Base-by-base conservation (phyloP, 2,888 invertebrate genomes). In the Glyphotaelius pellucidus region DNA sequence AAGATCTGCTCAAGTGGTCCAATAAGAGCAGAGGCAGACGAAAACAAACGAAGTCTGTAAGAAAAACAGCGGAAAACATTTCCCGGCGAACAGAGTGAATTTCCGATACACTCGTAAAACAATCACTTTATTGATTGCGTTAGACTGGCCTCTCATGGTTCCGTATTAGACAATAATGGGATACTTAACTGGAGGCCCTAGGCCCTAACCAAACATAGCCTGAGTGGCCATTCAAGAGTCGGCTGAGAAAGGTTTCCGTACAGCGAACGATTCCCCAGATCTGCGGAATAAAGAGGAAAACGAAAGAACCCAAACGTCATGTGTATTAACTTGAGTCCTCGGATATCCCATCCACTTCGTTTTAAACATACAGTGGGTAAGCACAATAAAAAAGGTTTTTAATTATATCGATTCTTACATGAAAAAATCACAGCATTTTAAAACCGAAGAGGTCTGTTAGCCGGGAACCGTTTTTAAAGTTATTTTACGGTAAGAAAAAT, bases 41-140 rank as follows among this genome's bases (percentile, higher is more conserved):
- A 32, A 85, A 85, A 85, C 85, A 85, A 38, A 38, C 38, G 38
- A 35, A 85, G 35, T 38, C 38, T 32, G 38, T 12, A 85, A 38
- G 85, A 85, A 85, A 85, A 85, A 85, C 85, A 85, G 38, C 35
- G 31, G 47, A 87, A 79, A 87, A 86, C 83, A 30, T 32, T 79
- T 87, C 14, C 38, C 25, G 38, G 91, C 25, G 31, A 88, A 80
- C 80, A 47, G 47, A 88, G 38, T 80, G 42, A 81, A 88, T 91
- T 91, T 88, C 85, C 90, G 80, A 87, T 79, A 91, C 87, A 91
- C 91, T 89, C 88, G 88, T 90, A 91, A 91, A 91, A 91, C 91
- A 91, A 91, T 91, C 91, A 91, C 88, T 88, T 88, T 88, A 91
- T 88, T 91, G 91, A 91, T 91, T 91, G 91, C 79, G 90, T 91